Conservation (phyloP, 1,140 invertebrate genomes). For the Hypothenemus hampei region DNA sequence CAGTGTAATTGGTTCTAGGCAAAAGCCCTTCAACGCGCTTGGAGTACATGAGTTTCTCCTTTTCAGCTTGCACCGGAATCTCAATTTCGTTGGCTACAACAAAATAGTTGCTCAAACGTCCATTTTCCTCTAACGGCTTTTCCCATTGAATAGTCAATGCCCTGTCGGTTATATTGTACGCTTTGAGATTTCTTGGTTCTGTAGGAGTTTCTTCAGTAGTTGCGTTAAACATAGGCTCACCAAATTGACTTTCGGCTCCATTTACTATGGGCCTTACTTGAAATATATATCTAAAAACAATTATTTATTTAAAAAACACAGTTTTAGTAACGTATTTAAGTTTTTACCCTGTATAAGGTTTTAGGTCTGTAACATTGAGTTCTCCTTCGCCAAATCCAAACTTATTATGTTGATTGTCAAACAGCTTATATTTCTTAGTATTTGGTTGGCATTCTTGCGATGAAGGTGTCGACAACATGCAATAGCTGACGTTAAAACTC, state of each 20-base stretch:
- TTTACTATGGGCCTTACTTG: conserved; percentile 7
- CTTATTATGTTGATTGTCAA: not conserved
- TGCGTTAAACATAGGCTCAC: conserved; percentile 53
- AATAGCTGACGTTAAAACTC: conserved; percentile 18
- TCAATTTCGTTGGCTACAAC: not conserved
- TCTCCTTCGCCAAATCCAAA: conserved; percentile 1
- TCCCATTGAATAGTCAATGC: conserved; percentile 65
- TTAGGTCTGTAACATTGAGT: conserved; percentile 4
- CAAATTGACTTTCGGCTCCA: conserved; percentile 10
- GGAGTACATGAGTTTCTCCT: no score
- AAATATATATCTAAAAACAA: conserved; percentile 13
- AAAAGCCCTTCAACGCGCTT: conserved; percentile 45
- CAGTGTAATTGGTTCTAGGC: conserved; percentile 59
- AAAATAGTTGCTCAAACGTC: not conserved
- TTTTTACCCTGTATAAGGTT: conserved; percentile 15
- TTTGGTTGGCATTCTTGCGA: conserved; percentile 5
- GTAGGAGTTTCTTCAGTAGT: conserved; percentile 68
- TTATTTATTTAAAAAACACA: not conserved
- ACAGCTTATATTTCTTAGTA: conserved; percentile 2
- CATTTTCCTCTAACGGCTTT: conserved; percentile 48
- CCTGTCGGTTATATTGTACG: conserved; percentile 61
- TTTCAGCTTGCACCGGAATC: not conserved
- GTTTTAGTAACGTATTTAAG: not conserved
- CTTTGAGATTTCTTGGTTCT: conserved; percentile 50
- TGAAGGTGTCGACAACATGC: conserved; percentile 3